Evolutionary conservation across 2,888 invertebrate genomes (phyloP).

Genomic region (Apamea epomidion): DNA sequence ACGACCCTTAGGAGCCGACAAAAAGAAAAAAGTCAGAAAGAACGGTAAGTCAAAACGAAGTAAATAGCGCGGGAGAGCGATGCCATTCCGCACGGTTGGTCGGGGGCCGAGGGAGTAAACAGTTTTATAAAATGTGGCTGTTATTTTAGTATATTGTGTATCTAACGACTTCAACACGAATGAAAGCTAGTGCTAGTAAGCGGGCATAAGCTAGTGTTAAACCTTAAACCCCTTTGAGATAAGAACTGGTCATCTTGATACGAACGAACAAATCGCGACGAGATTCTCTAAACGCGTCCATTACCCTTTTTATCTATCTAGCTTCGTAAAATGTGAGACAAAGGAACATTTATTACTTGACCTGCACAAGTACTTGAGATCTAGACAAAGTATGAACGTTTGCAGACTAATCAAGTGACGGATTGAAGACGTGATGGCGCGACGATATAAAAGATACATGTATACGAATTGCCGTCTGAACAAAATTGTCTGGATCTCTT

Average conservation of each 20-base stretch:
- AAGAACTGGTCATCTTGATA: neutral
- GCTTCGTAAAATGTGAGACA: conserved; percentile 9
- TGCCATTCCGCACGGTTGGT: neutral
- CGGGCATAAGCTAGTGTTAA: neutral
- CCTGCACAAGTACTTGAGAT: neutral
- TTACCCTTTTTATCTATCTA: neutral
- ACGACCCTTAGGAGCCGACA: neutral
- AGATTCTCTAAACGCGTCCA: neutral
- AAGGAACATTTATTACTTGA: conserved; percentile 5
- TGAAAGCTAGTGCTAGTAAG: too few relatives aligned
- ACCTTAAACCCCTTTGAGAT: neutral
- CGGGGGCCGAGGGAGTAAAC: neutral
- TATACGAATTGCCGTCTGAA: neutral
- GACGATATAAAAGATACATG: conserved; percentile 1
- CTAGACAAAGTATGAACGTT: conserved; percentile 1
- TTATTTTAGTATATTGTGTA: neutral
- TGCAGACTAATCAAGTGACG: neutral
- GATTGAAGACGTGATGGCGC: neutral
- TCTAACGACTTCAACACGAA: neutral
- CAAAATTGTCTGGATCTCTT: neutral
- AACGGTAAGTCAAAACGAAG: neutral
- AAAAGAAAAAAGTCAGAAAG: neutral
- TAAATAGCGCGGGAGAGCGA: neutral
- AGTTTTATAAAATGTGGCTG: neutral
- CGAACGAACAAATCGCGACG: neutral